Percentiles rank a stretch among this genome's conserved stretches.
Conservation (phyloP, 2,797 vertebrate species). For the Pantherophis alleghaniensis region DNA sequence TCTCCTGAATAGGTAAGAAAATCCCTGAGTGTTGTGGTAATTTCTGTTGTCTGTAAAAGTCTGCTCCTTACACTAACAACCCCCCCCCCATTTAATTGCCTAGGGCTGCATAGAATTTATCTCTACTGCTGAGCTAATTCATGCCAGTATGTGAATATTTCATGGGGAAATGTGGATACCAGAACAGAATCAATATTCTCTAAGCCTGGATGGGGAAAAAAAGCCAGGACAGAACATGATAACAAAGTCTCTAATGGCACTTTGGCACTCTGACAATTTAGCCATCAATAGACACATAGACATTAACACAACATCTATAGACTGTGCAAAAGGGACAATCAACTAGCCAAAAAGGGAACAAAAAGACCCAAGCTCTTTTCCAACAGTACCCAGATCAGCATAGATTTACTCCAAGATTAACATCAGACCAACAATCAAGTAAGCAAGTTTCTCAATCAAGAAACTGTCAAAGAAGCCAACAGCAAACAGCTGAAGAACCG, state of each 20-base stretch:
- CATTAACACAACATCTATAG: neutral
- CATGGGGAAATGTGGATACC: slow-evolving; percentile 1
- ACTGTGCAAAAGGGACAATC: neutral
- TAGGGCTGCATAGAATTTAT: slow-evolving; percentile 21
- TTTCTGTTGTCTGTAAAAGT: slow-evolving; percentile 27
- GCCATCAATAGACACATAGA: neutral
- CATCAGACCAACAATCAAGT: neutral
- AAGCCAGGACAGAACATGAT: neutral
- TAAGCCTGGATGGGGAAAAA: neutral
- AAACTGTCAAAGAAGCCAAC: neutral
- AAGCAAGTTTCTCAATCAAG: neutral
- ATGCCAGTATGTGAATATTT: neutral
- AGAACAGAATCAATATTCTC: slow-evolving; percentile 11
- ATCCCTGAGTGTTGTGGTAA: slow-evolving; percentile 9
- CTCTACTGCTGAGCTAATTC: neutral
- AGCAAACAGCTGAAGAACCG: neutral
- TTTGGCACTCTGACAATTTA: neutral
- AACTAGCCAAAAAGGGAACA: neutral
- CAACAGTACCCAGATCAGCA: neutral
- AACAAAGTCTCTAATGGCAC: slow-evolving; percentile 14
- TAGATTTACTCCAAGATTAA: neutral
- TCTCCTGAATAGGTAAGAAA: slow-evolving; percentile 9
- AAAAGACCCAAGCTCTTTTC: neutral
- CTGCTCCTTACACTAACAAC: neutral
- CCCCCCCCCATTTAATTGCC: neutral